These are phyloP conservation scores for Platichthys stellatus DNA, from an alignment of 2,113 vertebrate species.

Conservation along the genomic window DNA sequence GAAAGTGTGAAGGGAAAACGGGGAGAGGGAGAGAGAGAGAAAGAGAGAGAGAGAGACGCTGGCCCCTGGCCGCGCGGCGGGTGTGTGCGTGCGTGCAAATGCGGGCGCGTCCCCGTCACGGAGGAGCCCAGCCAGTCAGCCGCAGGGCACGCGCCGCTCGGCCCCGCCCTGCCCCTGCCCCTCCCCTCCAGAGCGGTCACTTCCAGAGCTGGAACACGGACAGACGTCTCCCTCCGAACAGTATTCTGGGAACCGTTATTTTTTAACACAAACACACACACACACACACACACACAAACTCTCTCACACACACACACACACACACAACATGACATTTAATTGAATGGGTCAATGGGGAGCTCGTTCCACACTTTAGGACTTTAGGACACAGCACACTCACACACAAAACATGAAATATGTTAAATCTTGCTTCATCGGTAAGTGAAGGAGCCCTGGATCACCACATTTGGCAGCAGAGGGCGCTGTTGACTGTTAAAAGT, in stretches of 20 bases:
- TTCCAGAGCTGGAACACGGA: not conserved
- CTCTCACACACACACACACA: too few relatives aligned
- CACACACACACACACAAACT: too few relatives aligned
- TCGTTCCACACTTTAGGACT: too few relatives aligned
- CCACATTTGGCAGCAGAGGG: too few relatives aligned
- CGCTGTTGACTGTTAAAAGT: too few relatives aligned
- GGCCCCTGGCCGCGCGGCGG: constrained; percentile 73
- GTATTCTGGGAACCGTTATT: not conserved
- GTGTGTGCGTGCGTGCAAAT: constrained; percentile 43
- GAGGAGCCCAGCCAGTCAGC: not conserved
- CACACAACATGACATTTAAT: too few relatives aligned
- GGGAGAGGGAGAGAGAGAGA: not conserved
- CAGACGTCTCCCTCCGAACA: constrained; percentile 27
- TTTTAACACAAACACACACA: not conserved
- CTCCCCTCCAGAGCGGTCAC: not conserved
- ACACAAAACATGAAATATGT: too few relatives aligned
- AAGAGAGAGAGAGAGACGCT: constrained; percentile 39
- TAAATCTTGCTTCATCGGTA: too few relatives aligned
- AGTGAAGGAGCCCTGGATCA: too few relatives aligned
- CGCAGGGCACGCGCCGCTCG: not conserved
- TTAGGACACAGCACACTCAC: too few relatives aligned
- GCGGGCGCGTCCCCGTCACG: constrained; percentile 61
- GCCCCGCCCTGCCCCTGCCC: not conserved
- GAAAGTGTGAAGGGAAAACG: constrained; percentile 16
- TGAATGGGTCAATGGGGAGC: too few relatives aligned